Evolutionary conservation across 2,113 vertebrate species (phyloP).

Genomic region (Bufo gargarizans): DNA sequence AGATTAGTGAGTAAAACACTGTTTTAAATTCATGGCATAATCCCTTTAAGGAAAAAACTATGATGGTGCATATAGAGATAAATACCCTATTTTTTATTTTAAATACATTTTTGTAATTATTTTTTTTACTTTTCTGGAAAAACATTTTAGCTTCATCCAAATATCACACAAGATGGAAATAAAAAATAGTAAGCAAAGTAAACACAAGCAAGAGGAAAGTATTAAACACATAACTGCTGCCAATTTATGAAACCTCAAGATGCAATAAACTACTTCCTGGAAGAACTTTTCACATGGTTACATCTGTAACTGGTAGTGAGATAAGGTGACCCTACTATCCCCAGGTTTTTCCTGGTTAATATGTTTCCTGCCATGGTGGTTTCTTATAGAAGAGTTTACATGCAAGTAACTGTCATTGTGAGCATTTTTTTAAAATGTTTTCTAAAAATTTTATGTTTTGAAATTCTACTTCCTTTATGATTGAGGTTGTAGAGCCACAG

Average conservation of each 20-base stretch:
- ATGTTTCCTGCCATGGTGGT: background rate
- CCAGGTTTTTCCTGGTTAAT: background rate
- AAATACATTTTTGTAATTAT: background rate
- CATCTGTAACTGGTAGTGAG: background rate
- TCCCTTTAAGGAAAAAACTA: no score
- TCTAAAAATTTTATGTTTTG: background rate
- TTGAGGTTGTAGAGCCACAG: no score
- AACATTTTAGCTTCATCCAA: background rate
- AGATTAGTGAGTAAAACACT: no score
- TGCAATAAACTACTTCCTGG: background rate
- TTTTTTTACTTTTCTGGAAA: background rate
- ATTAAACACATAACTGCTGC: background rate
- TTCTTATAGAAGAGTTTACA: background rate
- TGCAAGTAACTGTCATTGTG: background rate
- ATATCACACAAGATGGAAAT: background rate
- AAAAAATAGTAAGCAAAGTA: background rate
- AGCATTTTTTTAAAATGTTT: background rate
- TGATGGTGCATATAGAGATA: no score
- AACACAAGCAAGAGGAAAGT: background rate
- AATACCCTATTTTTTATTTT: no score
- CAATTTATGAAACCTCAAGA: background rate
- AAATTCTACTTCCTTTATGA: background rate
- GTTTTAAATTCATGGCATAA: no score
- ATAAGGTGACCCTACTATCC: background rate
- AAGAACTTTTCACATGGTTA: background rate